Evolutionary conservation across 2,113 vertebrate genomes (phyloP).

Genomic region (Lathamus discolor): DNA sequence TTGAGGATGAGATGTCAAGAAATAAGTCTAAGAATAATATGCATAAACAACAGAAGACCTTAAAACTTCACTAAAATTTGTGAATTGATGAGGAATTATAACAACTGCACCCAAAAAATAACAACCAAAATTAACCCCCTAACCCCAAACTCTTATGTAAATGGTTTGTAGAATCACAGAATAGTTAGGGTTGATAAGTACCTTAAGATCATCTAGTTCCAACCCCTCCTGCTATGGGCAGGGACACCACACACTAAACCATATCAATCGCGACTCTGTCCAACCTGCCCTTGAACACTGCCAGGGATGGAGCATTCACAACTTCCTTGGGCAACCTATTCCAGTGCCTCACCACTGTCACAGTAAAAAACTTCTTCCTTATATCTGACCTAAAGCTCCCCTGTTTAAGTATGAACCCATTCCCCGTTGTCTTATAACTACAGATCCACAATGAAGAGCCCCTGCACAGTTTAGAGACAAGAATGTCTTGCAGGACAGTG

Average conservation of each 20-base stretch:
- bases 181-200: not conserved
- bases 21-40: not conserved
- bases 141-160: accelerated
- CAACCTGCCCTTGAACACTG: not conserved
- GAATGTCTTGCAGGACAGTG: not conserved
- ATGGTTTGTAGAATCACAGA: not conserved
- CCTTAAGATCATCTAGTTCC: not conserved
- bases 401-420: not conserved
- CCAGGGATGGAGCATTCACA: not conserved
- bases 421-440: not conserved
- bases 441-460: not conserved
- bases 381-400: not conserved
- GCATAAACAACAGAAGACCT: not conserved
- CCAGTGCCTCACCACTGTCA: not conserved
- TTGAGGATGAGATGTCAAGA: not conserved
- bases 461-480: not conserved
- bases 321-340: not conserved
- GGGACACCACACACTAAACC: not conserved
- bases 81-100: not conserved
- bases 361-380: not conserved
- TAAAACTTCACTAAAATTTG: not conserved
- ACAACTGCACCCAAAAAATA: not conserved
- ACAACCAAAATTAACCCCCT: not conserved
- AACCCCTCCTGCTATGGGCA: not conserved
- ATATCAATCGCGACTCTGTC: not conserved